Base-by-base conservation (phyloP, 2,113 vertebrate genomes). In the Scomber scombrus region DNA sequence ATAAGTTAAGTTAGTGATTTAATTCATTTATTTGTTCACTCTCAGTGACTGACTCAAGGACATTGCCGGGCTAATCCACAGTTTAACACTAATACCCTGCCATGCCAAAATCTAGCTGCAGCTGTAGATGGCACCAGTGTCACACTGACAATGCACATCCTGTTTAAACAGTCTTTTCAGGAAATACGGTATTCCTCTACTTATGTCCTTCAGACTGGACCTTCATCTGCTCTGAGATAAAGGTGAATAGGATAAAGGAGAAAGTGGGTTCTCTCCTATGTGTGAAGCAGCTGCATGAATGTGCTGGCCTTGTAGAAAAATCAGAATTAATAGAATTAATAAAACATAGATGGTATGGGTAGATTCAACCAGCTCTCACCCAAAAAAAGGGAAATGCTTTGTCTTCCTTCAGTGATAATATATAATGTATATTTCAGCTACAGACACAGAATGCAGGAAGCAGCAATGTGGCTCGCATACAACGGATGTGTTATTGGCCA, bases 381-480 rank as follows among this genome's bases (percentile, higher is more conserved):
- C 34, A 1, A 1, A 6, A 21, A 68, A 65, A 45, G 19, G 51
- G 29, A 58, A 67, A 7, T 4, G 70, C 61, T 71, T 81, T 77
- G 77, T 80, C 71, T 81, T 2, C 51, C 31, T 51, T 46, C 60
- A 26, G 19, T 52, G 62, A 56, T 67, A 34, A 31, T 74, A 2
- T 14, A 51, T 60, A 23, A 64, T 68, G 62, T 65, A 1, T 81
- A 7, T 63, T 11, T 82, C 46, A 23, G 61, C 69, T 40, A 63
- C 81, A 86, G 85, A 87, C 80, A 77, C 80, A 81, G 60, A 86
- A 64, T 70, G 84, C 86, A 88, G 88, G 89, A 92, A 92, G 84
- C 88, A 71, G 82, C 86, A 80, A 70, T 84, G 80, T 71, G 84
- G 62, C 52, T 71, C 85, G 71, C 61, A 69, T 64, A 74, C 29